phyloP scores from a whole-genome alignment of 2,797 vertebrate genomes.

The Morus bassanus region DNA sequence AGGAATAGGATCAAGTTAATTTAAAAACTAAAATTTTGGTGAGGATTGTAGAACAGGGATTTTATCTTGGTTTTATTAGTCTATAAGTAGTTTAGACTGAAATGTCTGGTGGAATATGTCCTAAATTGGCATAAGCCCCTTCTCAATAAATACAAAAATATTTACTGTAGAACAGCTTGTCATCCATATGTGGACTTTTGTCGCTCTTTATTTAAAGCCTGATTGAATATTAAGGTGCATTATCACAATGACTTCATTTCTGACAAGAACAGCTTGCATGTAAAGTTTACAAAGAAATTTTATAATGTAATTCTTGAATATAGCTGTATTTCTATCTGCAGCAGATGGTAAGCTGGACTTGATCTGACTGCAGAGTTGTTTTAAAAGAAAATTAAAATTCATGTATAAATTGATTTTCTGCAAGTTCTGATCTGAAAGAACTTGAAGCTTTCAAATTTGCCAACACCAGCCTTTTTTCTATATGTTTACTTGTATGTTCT shows the following conservation, averaged over 20 bases:
- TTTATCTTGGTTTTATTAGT: constrained; percentile 12
- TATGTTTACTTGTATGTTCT: not conserved
- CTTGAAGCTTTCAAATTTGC: constrained; percentile 46
- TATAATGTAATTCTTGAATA: constrained; percentile 68
- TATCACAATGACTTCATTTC: constrained; percentile 74
- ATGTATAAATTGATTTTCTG: constrained; percentile 69
- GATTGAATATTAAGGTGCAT: constrained; percentile 79
- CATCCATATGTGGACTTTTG: constrained; percentile 83
- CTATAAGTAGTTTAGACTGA: constrained; percentile 27
- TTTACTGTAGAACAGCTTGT: constrained; percentile 81
- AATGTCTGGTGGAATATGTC: constrained; percentile 59
- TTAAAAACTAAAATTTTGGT: not conserved
- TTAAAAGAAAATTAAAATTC: constrained; percentile 67
- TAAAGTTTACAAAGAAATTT: constrained; percentile 71
- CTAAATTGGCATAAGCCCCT: constrained; percentile 70
- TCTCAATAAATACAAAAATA: constrained; percentile 78
- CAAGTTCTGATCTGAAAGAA: constrained; percentile 60
- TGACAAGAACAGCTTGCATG: constrained; percentile 82
- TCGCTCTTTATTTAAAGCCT: constrained; percentile 82
- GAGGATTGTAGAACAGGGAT: not conserved
- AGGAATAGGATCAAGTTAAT: not conserved
- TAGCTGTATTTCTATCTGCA: constrained; percentile 68
- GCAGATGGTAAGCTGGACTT: constrained; percentile 79
- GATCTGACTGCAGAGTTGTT: constrained; percentile 66
- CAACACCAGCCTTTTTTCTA: constrained; percentile 18